Conservation (phyloP, 2,113 vertebrate species). For the Rafetus swinhoei region DNA sequence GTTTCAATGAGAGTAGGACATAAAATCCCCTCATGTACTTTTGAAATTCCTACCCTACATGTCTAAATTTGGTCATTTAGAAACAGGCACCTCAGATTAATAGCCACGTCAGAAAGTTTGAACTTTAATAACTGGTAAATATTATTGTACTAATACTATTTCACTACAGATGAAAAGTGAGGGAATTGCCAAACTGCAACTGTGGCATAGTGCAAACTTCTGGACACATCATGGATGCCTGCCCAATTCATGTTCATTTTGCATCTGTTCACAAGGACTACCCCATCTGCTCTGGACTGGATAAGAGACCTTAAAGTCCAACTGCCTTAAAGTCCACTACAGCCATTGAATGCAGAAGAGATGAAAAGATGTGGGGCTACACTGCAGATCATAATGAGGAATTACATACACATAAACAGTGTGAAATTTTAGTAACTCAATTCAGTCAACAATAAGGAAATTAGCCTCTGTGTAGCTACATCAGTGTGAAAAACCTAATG, state of each 20-base stretch:
- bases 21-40: not conserved
- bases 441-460: not conserved
- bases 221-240: not conserved
- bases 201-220: not conserved
- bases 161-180: not conserved
- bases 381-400: not conserved
- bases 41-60: not conserved
- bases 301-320: not conserved
- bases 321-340: not conserved
- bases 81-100: not conserved
- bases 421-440: not conserved
- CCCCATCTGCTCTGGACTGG: not conserved
- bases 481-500: not conserved
- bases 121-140: not conserved
- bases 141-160: not conserved
- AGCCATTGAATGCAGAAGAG: not conserved
- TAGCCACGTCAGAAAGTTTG: not conserved
- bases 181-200: not conserved
- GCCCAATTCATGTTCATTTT: not conserved
- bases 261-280: not conserved
- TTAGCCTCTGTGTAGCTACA: not conserved
- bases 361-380: not conserved
- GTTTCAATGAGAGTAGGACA: not conserved
- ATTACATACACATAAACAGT: fast-evolving
- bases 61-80: not conserved